Base-by-base conservation (phyloP, 2,113 vertebrate species). In the Hypocryptadius cinnamomeus region DNA sequence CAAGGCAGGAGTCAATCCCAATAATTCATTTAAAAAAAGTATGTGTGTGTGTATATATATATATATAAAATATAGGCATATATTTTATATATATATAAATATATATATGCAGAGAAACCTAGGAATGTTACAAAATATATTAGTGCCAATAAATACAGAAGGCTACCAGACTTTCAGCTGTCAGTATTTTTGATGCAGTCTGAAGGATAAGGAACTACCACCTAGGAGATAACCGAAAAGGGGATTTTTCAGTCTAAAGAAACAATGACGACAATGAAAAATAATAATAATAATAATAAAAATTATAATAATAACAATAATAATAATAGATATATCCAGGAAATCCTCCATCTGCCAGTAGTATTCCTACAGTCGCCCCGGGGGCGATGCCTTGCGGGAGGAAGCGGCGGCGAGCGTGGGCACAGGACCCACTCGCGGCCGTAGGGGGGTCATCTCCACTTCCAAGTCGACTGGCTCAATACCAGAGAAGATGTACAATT, bases 41-140 rank as follows among this genome's bases (percentile, higher is more conserved):
- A 42, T 83, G 35, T 65, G 44, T 96, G 51, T 54, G 18, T 54
- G 4, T 96, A 96, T 96, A 96, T 93, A 95, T 79, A 96, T 81
- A 96, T 94, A 96, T 82, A 94, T 87, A 72, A 94, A 80, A 95
- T 44, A 85, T 45, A 83, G 33, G 96, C 91, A 95, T 96, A 74
- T 85, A 84, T 80, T 92, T 96, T 96, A 96, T 96, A 96, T 96
- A 89, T 96, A 89, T 39, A 57, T 31, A 54, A 15, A 57, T 95
- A 98, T 95, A 96, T 96, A 97, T 97, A 97, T 94, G 96, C 96
- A 97, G 97, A 98, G 97, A 96, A 98, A 97, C 92, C 94, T 82
- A 97, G 98, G 98, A 98, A 97, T 97, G 97, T 97, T 95, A 94
- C 72, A 93, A 96, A 92, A 95, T 93, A 95, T 30, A 95, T 96